Evolutionary conservation across 2,888 invertebrate genomes (phyloP).

Genomic region (Mayetiola destructor): DNA sequence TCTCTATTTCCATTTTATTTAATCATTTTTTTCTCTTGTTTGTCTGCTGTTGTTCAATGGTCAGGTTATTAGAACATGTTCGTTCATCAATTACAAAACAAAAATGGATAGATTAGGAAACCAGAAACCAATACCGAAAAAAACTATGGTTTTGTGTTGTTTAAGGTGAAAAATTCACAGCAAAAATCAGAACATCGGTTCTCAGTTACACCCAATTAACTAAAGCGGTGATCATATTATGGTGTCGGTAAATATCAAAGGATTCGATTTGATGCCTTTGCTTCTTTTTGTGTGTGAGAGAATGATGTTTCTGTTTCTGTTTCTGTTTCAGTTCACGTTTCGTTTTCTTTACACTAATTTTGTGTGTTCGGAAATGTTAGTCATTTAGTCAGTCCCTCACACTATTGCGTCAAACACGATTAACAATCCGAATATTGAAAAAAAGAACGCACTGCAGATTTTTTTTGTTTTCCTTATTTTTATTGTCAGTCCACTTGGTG

Average conservation of each 20-base stretch:
- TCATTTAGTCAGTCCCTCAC: too few relatives aligned
- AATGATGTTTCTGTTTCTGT: background rate
- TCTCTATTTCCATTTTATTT: too few relatives aligned
- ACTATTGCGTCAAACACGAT: too few relatives aligned
- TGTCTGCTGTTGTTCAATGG: too few relatives aligned
- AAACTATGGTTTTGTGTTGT: too few relatives aligned
- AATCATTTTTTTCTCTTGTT: background rate
- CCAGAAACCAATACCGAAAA: background rate
- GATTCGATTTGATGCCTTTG: slow-evolving; percentile 1
- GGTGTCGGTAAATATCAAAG: slow-evolving; percentile 1
- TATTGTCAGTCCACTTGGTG: background rate
- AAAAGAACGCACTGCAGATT: background rate
- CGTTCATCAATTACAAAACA: too few relatives aligned
- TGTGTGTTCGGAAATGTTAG: background rate
- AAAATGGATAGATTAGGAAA: too few relatives aligned
- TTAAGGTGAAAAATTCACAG: slow-evolving; percentile 6
- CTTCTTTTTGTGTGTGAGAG: background rate
- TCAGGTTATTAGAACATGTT: too few relatives aligned
- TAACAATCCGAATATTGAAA: background rate
- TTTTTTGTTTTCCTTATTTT: background rate
- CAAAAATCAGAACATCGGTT: background rate
- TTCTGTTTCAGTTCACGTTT: background rate
- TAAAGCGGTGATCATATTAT: slow-evolving; percentile 9
- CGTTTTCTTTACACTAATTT: too few relatives aligned
- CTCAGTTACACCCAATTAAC: slow-evolving; percentile 12